Evolutionary conservation across 2,888 invertebrate species (phyloP).

Genomic region (Leptura quadrifasciata): DNA sequence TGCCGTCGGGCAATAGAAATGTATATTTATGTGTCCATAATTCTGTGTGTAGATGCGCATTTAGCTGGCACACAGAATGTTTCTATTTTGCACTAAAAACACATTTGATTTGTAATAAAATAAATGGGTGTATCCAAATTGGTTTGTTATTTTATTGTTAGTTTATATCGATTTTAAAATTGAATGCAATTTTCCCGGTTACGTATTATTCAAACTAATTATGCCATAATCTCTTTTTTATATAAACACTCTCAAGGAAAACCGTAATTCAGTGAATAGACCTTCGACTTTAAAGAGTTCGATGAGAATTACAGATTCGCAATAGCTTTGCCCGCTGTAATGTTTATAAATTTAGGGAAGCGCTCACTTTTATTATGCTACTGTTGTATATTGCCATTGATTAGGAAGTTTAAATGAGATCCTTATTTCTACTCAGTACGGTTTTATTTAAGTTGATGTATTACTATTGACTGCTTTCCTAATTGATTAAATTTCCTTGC

Average conservation of each 20-base stretch:
- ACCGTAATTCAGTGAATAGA: background rate
- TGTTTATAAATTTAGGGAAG: conserved; percentile 9
- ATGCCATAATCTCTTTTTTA: background rate
- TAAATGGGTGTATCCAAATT: background rate
- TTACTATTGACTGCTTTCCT: background rate
- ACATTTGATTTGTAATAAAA: background rate
- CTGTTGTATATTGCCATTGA: background rate
- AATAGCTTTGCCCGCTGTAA: background rate
- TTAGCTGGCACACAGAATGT: background rate
- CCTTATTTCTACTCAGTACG: background rate
- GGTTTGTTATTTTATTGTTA: background rate
- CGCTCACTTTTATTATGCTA: background rate
- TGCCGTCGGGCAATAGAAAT: background rate
- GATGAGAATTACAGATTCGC: conserved; percentile 10
- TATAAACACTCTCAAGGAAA: conserved; percentile 7
- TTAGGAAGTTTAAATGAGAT: conserved; percentile 4
- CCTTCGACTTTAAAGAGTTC: background rate
- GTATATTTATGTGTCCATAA: background rate
- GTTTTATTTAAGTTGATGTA: conserved; percentile 3
- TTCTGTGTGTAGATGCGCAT: background rate
- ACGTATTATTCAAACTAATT: background rate
- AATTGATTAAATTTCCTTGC: background rate
- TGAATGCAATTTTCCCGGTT: background rate
- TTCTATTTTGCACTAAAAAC: background rate
- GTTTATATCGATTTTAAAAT: background rate